phyloP scores from a whole-genome alignment of 2,888 invertebrate species.

The Lottia scabra region DNA sequence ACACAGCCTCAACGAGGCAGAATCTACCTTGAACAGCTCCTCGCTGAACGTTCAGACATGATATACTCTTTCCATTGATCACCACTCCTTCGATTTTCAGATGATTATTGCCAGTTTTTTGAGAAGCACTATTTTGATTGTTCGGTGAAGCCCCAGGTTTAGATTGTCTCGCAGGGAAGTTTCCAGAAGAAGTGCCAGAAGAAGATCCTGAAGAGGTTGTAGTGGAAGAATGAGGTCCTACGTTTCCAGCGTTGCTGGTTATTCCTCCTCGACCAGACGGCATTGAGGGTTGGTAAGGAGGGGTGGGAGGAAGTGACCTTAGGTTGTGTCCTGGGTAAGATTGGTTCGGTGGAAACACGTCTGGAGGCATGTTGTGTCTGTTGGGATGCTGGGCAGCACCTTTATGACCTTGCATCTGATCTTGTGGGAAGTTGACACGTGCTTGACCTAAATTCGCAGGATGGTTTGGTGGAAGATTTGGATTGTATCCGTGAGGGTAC shows the following conservation, averaged over 20 bases:
- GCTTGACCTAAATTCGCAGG: not conserved
- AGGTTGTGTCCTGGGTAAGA: not conserved
- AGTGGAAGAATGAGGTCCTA: too few relatives aligned
- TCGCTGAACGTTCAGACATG: constrained; percentile 53
- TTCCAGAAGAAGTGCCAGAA: too few relatives aligned
- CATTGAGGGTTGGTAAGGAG: not conserved
- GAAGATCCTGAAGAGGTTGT: too few relatives aligned
- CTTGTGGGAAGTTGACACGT: not conserved
- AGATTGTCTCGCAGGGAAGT: too few relatives aligned
- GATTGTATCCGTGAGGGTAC: not conserved
- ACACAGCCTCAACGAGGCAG: constrained; percentile 63
- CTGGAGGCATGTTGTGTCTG: not conserved
- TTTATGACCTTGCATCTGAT: not conserved
- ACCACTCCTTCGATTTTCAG: constrained; percentile 49
- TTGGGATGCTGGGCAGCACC: not conserved
- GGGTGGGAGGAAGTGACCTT: not conserved
- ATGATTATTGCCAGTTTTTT: constrained; percentile 22
- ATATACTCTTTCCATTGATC: constrained; percentile 62
- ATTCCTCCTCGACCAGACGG: not conserved
- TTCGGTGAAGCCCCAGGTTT: constrained; percentile 19
- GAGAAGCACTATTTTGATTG: constrained; percentile 24
- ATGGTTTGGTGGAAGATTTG: not conserved
- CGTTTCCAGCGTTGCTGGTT: too few relatives aligned
- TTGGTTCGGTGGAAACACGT: not conserved
- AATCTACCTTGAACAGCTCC: constrained; percentile 46